Conservation (phyloP, 2,797 vertebrate genomes). For the Acanthornis magna region DNA sequence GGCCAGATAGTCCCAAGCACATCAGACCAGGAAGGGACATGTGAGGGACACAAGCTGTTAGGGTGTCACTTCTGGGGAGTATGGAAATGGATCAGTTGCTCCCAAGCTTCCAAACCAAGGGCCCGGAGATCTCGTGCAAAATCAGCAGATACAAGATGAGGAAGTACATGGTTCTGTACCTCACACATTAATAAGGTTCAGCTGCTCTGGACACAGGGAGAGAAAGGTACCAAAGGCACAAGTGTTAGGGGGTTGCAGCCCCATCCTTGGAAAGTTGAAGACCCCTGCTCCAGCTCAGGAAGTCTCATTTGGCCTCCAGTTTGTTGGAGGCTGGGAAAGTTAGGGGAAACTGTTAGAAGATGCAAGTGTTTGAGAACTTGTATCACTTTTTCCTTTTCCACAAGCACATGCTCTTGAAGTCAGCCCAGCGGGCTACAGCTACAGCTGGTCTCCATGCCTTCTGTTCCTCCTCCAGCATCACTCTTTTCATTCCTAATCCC, state of each 20-base stretch:
- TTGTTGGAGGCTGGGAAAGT: neutral
- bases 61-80: neutral
- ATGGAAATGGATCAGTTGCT: neutral
- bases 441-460: neutral
- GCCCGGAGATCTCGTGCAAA: neutral
- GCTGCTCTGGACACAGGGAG: neutral
- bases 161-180: neutral
- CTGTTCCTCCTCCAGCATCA: neutral
- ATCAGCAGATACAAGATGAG: neutral
- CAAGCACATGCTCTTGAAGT: neutral
- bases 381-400: neutral
- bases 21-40: neutral
- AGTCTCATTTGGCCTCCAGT: neutral
- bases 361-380: neutral
- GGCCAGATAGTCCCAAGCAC: neutral
- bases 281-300: neutral
- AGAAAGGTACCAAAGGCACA: neutral
- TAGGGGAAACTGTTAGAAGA: neutral
- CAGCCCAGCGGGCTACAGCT: neutral
- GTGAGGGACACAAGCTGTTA: accelerated
- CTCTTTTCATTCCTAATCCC: accelerated
- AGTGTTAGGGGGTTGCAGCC: neutral
- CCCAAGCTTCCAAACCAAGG: neutral
- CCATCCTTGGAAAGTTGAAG: neutral
- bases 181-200: neutral